Base-by-base conservation (phyloP, 1,140 invertebrate species). In the Pararge aegeria region DNA sequence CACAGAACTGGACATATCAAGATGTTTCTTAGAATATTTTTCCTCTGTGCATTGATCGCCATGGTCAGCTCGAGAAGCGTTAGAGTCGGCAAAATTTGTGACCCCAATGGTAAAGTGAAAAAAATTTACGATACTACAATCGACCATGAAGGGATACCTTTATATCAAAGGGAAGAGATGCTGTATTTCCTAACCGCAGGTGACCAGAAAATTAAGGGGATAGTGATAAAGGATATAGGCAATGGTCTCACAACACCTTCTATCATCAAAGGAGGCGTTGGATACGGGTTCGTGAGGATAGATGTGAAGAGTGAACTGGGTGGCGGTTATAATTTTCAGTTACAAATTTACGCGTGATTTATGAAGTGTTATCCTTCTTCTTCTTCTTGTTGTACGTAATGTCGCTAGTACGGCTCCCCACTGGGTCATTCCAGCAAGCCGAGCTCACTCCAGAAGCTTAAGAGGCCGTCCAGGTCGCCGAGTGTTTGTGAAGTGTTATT, bases 141-240 rank as follows among this genome's bases (percentile, higher is more conserved):
- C 0, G 77, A 84, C 61, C 7, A 72, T 0, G 58, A 51, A 1
- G 66, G 61, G 2, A 77, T 87, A 44, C 75, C 78, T 0, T 34
- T 83, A 0, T 83, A 0, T 80, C n/a, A 82, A 62, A 51, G 78
- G 12, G 69, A 78, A 37, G 61, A 89, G 38, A 75, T 87, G 40
- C 51, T 83, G 0, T 71, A 77, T 29, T 84, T 88, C 52, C 75
- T 83, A 21, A 87, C 83, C 27, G 80, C 83, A 42, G 72, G 73
- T 55, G 80, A 83, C 30, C 76, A 78, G 69, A 84, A 83, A 55
- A 90, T 90, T 7, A 90, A 89, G 50, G 90, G 87, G 0, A 80
- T 87, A 19, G 77, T 65, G 20, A 75, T 78, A 10, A 68, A 61
- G 7, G 75, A 78, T 29, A 34, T 78, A 61, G 76, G 81, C 1